These are phyloP conservation scores for Trigoniulus corallinus DNA, from an alignment of 1,140 invertebrate genomes.

Conservation along the genomic window DNA sequence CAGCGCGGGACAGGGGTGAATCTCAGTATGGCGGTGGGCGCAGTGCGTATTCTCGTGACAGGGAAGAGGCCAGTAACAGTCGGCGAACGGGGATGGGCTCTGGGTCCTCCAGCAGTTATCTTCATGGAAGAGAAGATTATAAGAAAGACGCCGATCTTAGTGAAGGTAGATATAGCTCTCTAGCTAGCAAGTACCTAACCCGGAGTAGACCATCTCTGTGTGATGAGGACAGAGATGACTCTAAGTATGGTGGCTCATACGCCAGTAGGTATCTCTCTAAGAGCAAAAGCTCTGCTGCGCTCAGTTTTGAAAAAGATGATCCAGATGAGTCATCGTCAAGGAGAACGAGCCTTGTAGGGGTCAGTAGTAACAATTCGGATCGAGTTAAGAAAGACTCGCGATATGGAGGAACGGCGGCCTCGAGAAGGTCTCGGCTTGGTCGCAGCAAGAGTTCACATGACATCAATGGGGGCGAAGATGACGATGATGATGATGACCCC, in stretches of 20 bases:
- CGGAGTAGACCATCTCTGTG: conserved; percentile 26
- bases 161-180: conserved; percentile 17
- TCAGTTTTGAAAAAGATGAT: conserved; percentile 7
- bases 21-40: background rate
- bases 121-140: background rate
- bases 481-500: conserved; percentile 50
- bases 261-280: conserved; percentile 12
- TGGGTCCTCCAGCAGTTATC: conserved; percentile 10
- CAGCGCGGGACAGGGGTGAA: background rate
- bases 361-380: background rate
- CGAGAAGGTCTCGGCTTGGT: conserved; percentile 50
- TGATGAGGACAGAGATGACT: conserved; percentile 19
- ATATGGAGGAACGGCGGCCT: conserved; percentile 12
- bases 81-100: background rate
- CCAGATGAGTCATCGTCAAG: conserved; percentile 33
- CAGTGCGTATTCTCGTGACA: background rate
- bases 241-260: background rate
- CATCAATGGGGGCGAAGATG: conserved; percentile 42
- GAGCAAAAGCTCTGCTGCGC: conserved; percentile 18
- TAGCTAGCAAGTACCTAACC: conserved; percentile 21
- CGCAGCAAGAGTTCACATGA: conserved; percentile 68
- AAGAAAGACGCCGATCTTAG: conserved; percentile 10
- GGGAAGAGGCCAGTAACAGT: background rate
- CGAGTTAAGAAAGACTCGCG: conserved; percentile 3
- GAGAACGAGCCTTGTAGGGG: conserved; percentile 12